phyloP scores from a whole-genome alignment of 2,113 vertebrate species.

The Thamnaconus septentrionalis region DNA sequence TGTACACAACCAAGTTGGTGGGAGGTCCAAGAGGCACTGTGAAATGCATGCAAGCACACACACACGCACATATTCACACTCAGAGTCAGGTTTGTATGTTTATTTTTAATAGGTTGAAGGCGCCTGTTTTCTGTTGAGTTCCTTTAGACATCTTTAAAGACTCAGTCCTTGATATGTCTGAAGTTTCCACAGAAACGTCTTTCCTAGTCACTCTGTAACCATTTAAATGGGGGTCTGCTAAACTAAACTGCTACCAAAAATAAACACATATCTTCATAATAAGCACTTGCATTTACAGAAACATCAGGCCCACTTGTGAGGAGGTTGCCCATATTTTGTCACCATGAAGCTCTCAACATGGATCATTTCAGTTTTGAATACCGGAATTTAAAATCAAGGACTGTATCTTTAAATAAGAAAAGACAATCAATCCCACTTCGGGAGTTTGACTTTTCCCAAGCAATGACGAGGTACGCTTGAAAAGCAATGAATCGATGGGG shows the following conservation, averaged over 20 bases:
- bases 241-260: no score
- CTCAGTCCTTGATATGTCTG: constrained; percentile 55
- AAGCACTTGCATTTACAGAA: no score
- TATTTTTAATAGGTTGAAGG: background rate
- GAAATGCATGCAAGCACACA: constrained; percentile 24
- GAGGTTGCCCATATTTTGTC: background rate
- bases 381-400: constrained; percentile 43
- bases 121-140: background rate
- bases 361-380: background rate
- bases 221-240: no score
- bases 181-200: background rate
- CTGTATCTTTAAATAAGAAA: constrained; percentile 71
- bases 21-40: constrained; percentile 85
- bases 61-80: background rate
- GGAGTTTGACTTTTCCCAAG: constrained; percentile 61
- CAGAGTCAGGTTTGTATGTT: background rate
- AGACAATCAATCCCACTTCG: constrained; percentile 41
- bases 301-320: no score
- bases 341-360: background rate
- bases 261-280: no score
- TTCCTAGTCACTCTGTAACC: background rate
- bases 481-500: constrained; percentile 35
- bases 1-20: constrained; percentile 91
- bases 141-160: constrained; percentile 52
- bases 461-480: constrained; percentile 28